Evolutionary conservation across 2,888 invertebrate species (phyloP).

Genomic region (Urechis unicinctus): DNA sequence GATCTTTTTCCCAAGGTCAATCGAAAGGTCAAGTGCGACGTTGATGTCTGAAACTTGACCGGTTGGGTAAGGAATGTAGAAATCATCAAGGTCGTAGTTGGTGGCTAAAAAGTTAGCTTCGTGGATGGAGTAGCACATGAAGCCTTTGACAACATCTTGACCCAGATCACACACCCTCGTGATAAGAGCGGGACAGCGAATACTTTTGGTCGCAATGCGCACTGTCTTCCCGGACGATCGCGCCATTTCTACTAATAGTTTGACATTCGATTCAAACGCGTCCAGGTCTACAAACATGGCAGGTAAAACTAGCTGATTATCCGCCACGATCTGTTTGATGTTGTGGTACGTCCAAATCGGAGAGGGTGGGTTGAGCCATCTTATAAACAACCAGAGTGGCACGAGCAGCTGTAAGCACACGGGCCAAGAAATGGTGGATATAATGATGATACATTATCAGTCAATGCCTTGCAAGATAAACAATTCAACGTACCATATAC

Average conservation of each 20-base stretch:
- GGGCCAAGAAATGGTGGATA: no score
- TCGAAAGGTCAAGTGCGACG: not conserved
- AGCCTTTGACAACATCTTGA: not conserved
- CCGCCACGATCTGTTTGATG: not conserved
- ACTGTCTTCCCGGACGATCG: constrained; percentile 1
- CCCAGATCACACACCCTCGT: not conserved
- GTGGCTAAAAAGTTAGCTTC: constrained; percentile 1
- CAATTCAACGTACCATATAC: no score
- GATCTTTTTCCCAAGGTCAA: not conserved
- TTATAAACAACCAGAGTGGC: no score
- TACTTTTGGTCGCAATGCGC: constrained; percentile 5
- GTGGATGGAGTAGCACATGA: constrained; percentile 4
- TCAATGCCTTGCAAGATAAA: no score
- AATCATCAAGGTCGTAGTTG: constrained; percentile 1
- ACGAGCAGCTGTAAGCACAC: no score
- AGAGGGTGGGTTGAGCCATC: no score
- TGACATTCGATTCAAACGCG: constrained; percentile 2
- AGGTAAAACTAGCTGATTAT: not conserved
- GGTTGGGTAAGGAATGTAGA: constrained; percentile 8
- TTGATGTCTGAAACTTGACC: not conserved
- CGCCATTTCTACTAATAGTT: not conserved
- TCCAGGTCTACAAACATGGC: constrained; percentile 8
- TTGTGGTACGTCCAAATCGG: no score
- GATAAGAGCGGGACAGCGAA: constrained; percentile 1
- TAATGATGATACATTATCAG: no score